A percentile compares a stretch with the other conserved stretches of the same genome.
phyloP scores from a whole-genome alignment of 2,888 invertebrate species.

The Zygogramma bicolorata region DNA sequence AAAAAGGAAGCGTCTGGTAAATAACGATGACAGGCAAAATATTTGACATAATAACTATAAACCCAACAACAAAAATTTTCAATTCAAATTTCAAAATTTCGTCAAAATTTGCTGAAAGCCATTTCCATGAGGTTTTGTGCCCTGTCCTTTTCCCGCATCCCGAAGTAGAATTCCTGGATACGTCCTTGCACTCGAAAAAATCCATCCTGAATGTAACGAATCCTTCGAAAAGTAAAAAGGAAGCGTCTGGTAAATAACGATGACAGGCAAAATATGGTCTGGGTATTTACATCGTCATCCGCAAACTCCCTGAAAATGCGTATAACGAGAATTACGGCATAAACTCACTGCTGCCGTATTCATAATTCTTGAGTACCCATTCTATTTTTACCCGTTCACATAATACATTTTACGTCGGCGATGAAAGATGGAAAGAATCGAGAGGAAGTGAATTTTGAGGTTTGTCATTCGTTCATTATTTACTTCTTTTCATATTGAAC shows the following conservation, averaged over 20 bases:
- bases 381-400: neutral
- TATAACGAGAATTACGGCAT: neutral
- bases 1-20: too few species aligned
- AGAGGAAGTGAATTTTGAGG: neutral
- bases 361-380: neutral
- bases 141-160: too few species aligned
- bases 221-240: neutral
- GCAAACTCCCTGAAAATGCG: neutral
- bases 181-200: too few species aligned
- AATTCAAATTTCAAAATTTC: too few species aligned
- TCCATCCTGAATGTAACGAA: neutral
- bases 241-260: neutral
- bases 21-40: too few species aligned
- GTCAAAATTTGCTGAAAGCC: too few species aligned
- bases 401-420: too few species aligned
- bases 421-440: neutral
- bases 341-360: neutral
- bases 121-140: too few species aligned
- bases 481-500: neutral
- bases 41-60: too few species aligned
- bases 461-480: neutral
- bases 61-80: too few species aligned
- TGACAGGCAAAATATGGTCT: neutral
- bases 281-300: neutral
- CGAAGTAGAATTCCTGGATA: too few species aligned